Percentiles rank a stretch among this genome's conserved stretches.
These are phyloP conservation scores for Luehdorfia chinensis DNA, from an alignment of 1,140 invertebrate genomes.

Conservation along the genomic window DNA sequence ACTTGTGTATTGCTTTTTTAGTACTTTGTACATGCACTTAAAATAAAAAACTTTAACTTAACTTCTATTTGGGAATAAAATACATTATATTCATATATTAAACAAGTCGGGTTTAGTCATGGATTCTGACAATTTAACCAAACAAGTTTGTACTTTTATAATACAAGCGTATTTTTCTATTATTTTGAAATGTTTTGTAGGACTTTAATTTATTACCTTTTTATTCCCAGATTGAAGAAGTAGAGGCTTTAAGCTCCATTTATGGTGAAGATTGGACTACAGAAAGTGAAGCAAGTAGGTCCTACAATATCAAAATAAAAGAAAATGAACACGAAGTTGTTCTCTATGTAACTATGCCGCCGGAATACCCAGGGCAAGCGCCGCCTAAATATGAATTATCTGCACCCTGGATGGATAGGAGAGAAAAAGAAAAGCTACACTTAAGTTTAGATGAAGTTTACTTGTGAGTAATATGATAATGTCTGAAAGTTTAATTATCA, in stretches of 20 bases:
- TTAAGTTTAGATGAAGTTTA: slow-evolving; percentile 81
- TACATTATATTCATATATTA: too few relatives aligned
- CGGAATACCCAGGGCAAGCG: slow-evolving; percentile 80
- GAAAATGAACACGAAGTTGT: slow-evolving; percentile 72
- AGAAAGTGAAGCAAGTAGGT: slow-evolving; percentile 77
- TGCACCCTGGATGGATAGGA: slow-evolving; percentile 82
- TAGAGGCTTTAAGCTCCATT: slow-evolving; percentile 86
- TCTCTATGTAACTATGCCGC: slow-evolving; percentile 79
- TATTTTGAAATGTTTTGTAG: too few relatives aligned
- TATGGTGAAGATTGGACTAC: slow-evolving; percentile 84
- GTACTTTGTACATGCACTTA: too few relatives aligned
- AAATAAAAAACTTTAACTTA: too few relatives aligned
- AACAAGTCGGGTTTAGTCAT: too few relatives aligned
- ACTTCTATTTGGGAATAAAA: too few relatives aligned
- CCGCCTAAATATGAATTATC: slow-evolving; percentile 85
- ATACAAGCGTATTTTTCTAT: too few relatives aligned
- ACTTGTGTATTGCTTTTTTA: too few relatives aligned
- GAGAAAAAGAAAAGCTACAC: slow-evolving; percentile 78
- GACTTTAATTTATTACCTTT: neutral
- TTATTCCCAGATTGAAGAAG: slow-evolving; percentile 81
- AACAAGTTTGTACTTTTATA: slow-evolving; percentile 39
- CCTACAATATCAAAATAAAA: slow-evolving; percentile 79
- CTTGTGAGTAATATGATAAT: slow-evolving; percentile 81
- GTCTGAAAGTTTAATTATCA: too few relatives aligned
- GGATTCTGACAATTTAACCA: slow-evolving; percentile 51